A percentile compares a stretch with the other conserved stretches of the same genome.
Evolutionary conservation across 2,797 vertebrate species (phyloP).

Genomic region (Parauchenoglanis punctatus): DNA sequence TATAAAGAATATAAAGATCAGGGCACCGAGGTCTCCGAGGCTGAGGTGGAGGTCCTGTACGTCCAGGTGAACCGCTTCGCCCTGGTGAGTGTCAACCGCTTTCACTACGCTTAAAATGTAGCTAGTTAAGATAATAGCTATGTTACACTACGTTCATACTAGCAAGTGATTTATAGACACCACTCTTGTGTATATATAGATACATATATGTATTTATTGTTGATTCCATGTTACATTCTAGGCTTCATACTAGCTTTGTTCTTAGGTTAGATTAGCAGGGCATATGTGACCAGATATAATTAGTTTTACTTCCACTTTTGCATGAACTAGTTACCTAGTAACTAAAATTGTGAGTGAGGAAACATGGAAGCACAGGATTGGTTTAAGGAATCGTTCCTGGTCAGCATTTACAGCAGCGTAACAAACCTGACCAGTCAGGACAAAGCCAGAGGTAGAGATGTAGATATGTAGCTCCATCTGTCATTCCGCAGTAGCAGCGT

Average conservation of each 20-base stretch:
- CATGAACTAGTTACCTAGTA: not conserved
- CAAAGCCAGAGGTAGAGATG: too few relatives aligned
- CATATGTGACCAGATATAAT: too few relatives aligned
- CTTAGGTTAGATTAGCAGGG: not conserved
- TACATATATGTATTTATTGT: not conserved
- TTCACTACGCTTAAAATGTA: not conserved
- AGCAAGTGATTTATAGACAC: not conserved
- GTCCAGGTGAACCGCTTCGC: constrained; percentile 96
- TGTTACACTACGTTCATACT: not conserved
- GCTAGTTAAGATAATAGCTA: not conserved
- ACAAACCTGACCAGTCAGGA: too few relatives aligned
- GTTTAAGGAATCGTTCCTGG: not conserved
- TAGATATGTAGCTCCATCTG: too few relatives aligned
- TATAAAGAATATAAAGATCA: constrained; percentile 91
- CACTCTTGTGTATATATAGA: not conserved
- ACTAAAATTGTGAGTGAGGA: not conserved
- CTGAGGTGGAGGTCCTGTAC: constrained; percentile 89
- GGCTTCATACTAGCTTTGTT: not conserved
- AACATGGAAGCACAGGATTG: not conserved
- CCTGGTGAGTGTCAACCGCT: constrained; percentile 78
- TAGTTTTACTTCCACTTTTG: too few relatives aligned
- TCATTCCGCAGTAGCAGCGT: not conserved
- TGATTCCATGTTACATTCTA: not conserved
- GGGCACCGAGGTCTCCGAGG: constrained; percentile 80
- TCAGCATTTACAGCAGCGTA: not conserved